Conservation (phyloP, 1,140 invertebrate genomes). For the Saccostrea echinata region DNA sequence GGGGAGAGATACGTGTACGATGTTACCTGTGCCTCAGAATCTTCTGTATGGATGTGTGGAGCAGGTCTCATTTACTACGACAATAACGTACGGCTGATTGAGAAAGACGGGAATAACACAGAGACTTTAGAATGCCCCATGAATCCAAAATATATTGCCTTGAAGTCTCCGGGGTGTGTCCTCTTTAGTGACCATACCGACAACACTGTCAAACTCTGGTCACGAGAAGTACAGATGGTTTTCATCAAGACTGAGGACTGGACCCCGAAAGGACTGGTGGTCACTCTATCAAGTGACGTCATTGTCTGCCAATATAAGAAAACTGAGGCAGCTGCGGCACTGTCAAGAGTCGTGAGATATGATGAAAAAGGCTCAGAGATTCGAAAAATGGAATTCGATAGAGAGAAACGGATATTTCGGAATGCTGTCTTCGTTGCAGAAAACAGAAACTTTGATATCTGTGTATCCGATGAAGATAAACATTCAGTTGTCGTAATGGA, state of each 20-base stretch:
- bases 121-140: slow-evolving; percentile 2
- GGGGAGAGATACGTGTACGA: slow-evolving; percentile 4
- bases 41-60: slow-evolving; percentile 22
- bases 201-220: slow-evolving; percentile 13
- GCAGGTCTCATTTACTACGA: slow-evolving; percentile 10
- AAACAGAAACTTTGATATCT: slow-evolving; percentile 23
- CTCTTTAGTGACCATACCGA: slow-evolving; percentile 2
- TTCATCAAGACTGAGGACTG: background rate
- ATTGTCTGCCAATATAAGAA: background rate
- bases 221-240: background rate
- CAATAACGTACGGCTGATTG: background rate
- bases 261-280: slow-evolving; percentile 1
- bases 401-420: background rate
- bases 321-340: background rate
- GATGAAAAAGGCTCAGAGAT: background rate
- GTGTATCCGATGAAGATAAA: background rate
- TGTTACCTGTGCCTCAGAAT: background rate
- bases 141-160: background rate
- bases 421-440: slow-evolving; percentile 10
- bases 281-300: background rate
- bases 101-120: background rate
- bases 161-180: background rate
- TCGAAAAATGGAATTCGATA: background rate
- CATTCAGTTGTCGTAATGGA: slow-evolving; percentile 1
- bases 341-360: slow-evolving; percentile 4